Conservation (phyloP, 2,797 vertebrate species). For the Artibeus lituratus region DNA sequence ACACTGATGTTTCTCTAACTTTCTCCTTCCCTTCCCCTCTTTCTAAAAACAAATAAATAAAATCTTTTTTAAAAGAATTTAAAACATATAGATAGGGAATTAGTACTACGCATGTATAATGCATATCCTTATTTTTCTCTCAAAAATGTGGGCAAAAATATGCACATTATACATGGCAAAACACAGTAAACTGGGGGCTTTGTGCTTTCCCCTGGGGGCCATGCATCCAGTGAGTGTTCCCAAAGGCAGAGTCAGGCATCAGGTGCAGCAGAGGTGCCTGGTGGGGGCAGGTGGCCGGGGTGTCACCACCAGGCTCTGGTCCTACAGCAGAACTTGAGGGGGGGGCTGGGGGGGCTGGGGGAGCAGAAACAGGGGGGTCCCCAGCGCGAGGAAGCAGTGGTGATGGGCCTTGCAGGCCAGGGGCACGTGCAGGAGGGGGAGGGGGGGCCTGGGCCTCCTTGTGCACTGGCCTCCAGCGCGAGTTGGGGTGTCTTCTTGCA, state of each 20-base stretch:
- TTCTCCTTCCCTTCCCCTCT: no score
- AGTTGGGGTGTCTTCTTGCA: background rate
- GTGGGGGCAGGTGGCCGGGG: background rate
- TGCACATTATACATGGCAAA: no score
- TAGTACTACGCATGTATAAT: no score
- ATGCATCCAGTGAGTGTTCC: background rate
- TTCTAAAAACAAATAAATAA: no score
- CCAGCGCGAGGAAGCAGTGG: fast-evolving
- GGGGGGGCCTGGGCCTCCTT: background rate
- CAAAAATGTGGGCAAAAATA: no score
- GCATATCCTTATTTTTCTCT: no score
- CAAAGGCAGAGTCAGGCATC: background rate
- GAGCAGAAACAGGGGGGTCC: background rate
- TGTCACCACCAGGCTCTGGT: no score
- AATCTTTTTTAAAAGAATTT: no score
- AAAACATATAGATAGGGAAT: no score
- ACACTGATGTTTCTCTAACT: no score
- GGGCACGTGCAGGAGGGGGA: fast-evolving
- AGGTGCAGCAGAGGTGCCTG: background rate
- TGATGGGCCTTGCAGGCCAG: background rate
- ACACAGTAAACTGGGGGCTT: background rate
- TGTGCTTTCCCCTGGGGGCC: background rate
- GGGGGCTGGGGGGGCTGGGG: background rate
- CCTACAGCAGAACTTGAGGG: fast-evolving
- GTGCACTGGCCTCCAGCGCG: background rate